Percentiles rank a stretch among this genome's conserved stretches.
Evolutionary conservation across 2,888 invertebrate genomes (phyloP).

Genomic region (Tenthredo distinguenda): DNA sequence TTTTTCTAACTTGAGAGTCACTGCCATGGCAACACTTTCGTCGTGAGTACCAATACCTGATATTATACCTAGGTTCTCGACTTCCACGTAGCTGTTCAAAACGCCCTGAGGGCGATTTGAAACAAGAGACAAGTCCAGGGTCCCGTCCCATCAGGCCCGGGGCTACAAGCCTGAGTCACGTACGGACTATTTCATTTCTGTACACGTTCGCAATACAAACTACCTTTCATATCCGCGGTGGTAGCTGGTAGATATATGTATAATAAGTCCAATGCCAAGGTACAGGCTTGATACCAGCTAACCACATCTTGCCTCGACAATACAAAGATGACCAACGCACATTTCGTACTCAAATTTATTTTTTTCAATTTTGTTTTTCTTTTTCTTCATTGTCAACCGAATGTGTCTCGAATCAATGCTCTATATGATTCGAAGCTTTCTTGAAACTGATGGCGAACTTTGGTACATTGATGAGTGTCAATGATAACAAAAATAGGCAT

Average conservation of each 20-base stretch:
- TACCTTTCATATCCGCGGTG: slow-evolving; percentile 46
- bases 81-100: background rate
- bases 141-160: slow-evolving; percentile 46
- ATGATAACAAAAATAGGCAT: background rate
- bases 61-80: slow-evolving; percentile 1
- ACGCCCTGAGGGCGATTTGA: slow-evolving; percentile 24
- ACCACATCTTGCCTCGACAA: background rate
- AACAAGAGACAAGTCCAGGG: slow-evolving; percentile 50
- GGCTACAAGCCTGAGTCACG: slow-evolving; percentile 34
- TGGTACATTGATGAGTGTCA: background rate
- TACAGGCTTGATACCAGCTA: background rate
- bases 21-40: slow-evolving; percentile 7
- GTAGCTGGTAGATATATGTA: background rate
- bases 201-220: background rate
- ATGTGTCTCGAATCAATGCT: background rate
- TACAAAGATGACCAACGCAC: background rate
- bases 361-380: background rate
- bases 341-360: background rate
- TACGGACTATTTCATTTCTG: slow-evolving; percentile 22
- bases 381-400: background rate
- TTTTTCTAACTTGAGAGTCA: background rate
- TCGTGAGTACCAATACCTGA: background rate
- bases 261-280: slow-evolving; percentile 38
- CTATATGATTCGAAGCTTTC: background rate
- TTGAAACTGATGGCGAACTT: background rate